Conservation (phyloP, 2,888 invertebrate genomes). For the Dascillus cervinus region DNA sequence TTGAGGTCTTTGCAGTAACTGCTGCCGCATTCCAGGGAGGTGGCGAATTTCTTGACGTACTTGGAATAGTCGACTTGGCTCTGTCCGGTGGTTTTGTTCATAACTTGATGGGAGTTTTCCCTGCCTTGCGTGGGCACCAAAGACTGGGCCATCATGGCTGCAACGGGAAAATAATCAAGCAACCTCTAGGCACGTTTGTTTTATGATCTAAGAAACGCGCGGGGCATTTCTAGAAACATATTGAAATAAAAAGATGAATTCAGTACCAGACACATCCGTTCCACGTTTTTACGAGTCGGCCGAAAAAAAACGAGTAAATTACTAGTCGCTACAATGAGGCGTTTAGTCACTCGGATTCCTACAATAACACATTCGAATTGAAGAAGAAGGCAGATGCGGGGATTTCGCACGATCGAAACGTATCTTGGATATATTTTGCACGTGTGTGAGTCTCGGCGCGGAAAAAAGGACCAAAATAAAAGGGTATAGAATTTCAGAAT, state of each 20-base stretch:
- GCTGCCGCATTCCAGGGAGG: conserved; percentile 75
- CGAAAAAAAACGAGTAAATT: too few species aligned
- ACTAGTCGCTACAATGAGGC: too few species aligned
- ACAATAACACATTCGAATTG: too few species aligned
- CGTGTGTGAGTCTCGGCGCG: conserved; percentile 19
- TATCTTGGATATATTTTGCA: too few species aligned
- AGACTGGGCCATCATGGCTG: conserved; percentile 49
- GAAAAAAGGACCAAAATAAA: conserved; percentile 20
- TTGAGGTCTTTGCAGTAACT: conserved; percentile 81
- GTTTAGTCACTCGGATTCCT: too few species aligned
- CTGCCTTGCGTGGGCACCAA: conserved; percentile 39
- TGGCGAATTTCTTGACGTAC: conserved; percentile 79
- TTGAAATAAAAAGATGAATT: conserved; percentile 15
- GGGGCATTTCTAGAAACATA: conserved; percentile 13
- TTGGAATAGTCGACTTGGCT: conserved; percentile 79
- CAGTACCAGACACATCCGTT: conserved; percentile 16
- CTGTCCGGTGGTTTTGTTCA: conserved; percentile 52
- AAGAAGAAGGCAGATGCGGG: too few species aligned
- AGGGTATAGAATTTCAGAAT: conserved; percentile 23
- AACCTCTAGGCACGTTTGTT: too few species aligned
- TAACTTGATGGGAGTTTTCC: conserved; percentile 37
- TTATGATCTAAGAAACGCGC: conserved; percentile 9
- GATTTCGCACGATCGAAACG: too few species aligned
- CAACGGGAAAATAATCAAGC: too few species aligned
- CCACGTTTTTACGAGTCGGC: too few species aligned